Percentiles rank a stretch among this genome's conserved stretches.
Conservation (phyloP, 1,140 invertebrate species). For the Acromyrmex echinatior region DNA sequence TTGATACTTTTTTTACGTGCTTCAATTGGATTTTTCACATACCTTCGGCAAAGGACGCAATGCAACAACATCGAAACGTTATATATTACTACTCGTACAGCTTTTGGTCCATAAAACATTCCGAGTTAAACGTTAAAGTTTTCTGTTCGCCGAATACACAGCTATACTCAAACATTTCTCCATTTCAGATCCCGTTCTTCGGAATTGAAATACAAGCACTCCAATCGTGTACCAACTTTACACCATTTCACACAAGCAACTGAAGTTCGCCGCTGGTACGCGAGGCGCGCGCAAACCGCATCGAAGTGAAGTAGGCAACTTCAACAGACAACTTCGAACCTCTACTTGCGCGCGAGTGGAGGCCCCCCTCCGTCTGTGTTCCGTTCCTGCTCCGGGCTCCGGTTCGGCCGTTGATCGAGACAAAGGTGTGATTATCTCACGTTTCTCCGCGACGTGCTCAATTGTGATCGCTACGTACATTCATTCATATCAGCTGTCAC, state of each 20-base stretch:
- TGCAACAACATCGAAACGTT: too few relatives aligned
- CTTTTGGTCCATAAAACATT: too few relatives aligned
- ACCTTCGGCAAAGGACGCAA: too few relatives aligned
- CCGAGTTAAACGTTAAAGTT: too few relatives aligned
- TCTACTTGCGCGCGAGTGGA: conserved; percentile 28
- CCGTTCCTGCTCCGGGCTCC: not conserved
- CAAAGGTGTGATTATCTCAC: not conserved
- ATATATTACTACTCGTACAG: too few relatives aligned
- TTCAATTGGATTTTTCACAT: too few relatives aligned
- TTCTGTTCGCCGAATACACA: too few relatives aligned
- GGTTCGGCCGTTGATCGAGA: not conserved
- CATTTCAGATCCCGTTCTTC: too few relatives aligned
- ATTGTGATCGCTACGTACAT: not conserved
- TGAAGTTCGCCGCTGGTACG: conserved; percentile 50
- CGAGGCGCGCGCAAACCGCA: not conserved
- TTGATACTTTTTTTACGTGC: too few relatives aligned
- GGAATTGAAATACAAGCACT: not conserved
- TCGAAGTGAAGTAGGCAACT: conserved; percentile 15
- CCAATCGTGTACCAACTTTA: not conserved
- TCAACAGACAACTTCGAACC: not conserved
- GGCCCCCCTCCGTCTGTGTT: not conserved
- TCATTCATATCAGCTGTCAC: conserved; percentile 12
- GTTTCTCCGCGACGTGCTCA: not conserved
- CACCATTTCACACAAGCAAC: not conserved
- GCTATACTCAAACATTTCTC: too few relatives aligned